Base-by-base conservation (phyloP, 2,888 invertebrate genomes). In the Cyrtodaria siliqua region DNA sequence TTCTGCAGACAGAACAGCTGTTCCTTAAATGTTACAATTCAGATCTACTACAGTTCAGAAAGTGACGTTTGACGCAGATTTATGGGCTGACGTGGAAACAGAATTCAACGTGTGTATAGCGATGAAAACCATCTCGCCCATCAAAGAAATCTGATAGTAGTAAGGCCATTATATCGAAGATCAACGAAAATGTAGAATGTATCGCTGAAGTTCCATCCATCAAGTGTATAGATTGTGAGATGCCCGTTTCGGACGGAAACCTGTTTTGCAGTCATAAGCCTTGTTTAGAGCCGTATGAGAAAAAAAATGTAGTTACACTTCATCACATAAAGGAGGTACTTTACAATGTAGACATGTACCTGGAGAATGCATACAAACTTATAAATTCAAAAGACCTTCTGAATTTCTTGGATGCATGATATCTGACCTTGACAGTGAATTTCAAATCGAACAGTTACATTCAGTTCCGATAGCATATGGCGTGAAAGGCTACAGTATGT, bases 321-420 rank as follows among this genome's bases (percentile, higher is more conserved):
- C n/a, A n/a, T n/a, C n/a, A n/a, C n/a, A n/a, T n/a, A n/a, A n/a
- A n/a, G n/a, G n/a, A n/a, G n/a, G n/a, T n/a, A n/a, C n/a, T 44
- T n/a, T 29, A 52, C n/a, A 27, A 18, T 20, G 3, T n/a, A n/a
- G 18, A 2, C 9, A 56, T 47, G 20, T 20, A 6, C 18, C 2
- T 49, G 3, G 4, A 29, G 8, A 40, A 29, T 16, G 26, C 27
- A 6, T 40, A 67, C 42, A 55, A 73, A 33, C 49, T 73, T 8
- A 55, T 18, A 1, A 44, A 67, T 42, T 50, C 47, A 23, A 73
- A 61, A 50, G 73, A n/a, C n/a, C 73, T 9, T 27, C 47, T 14
- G 73, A 73, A 40, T 52, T 73, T 8, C 38, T 73, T 47, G 62
- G 61, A 2, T 73, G 57, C 47, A 60, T 73, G 49, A 23, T 68